These are phyloP conservation scores for Pogoniulus pusillus DNA, from an alignment of 2,797 vertebrate genomes.

Conservation along the genomic window DNA sequence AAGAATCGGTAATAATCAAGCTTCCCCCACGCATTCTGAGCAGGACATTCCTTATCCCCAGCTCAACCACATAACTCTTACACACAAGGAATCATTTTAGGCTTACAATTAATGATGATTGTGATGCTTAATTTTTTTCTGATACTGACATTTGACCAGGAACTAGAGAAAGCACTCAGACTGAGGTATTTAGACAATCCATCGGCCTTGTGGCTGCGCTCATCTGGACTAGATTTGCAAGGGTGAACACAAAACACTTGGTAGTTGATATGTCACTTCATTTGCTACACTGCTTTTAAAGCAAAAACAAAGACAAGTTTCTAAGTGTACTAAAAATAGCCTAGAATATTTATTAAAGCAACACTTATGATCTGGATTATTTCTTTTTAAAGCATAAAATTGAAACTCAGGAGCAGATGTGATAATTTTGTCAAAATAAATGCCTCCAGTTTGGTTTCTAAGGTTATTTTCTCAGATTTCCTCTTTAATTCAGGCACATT, in stretches of 20 bases:
- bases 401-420: slow-evolving; percentile 38
- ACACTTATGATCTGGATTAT: neutral
- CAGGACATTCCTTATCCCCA: neutral
- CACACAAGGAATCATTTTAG: neutral
- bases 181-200: slow-evolving; percentile 38
- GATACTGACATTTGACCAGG: slow-evolving; percentile 43
- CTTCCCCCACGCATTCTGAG: neutral
- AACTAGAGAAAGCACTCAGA: slow-evolving; percentile 29
- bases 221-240: slow-evolving; percentile 57
- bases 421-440: slow-evolving; percentile 55
- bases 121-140: slow-evolving; percentile 25
- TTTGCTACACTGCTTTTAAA: neutral
- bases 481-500: slow-evolving; percentile 44
- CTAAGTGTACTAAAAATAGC: neutral
- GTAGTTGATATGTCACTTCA: neutral
- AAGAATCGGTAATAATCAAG: slow-evolving; percentile 25
- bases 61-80: neutral
- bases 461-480: slow-evolving; percentile 61
- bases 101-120: slow-evolving; percentile 40
- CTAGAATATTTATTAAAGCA: slow-evolving; percentile 28
- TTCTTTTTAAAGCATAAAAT: neutral
- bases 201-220: slow-evolving; percentile 27
- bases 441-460: slow-evolving; percentile 28
- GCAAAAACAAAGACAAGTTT: slow-evolving; percentile 1
- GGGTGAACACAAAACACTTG: neutral